Percentiles rank a stretch among this genome's conserved stretches.
Conservation (phyloP, 1,140 invertebrate genomes). For the Macrosteles quadrilineatus region DNA sequence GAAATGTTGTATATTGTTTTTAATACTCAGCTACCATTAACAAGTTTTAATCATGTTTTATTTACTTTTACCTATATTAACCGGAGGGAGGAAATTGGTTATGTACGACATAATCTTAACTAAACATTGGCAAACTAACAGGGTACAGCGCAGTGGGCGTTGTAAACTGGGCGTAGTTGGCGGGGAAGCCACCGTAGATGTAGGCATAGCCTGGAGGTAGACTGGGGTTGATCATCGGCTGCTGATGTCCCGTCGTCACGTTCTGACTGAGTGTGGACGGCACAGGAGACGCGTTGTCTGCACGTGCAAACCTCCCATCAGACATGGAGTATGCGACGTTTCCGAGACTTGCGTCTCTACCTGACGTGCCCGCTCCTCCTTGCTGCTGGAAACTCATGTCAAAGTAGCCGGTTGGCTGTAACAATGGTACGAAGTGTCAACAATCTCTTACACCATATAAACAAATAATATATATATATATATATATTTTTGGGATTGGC, state of each 20-base stretch:
- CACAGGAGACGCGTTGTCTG: slow-evolving; percentile 80
- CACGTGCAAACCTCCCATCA: slow-evolving; percentile 73
- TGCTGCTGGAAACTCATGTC: slow-evolving; percentile 64
- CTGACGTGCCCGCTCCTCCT: slow-evolving; percentile 60
- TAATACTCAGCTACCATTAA: too few species aligned
- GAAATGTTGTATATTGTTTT: too few species aligned
- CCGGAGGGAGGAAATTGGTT: too few species aligned
- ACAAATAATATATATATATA: too few species aligned
- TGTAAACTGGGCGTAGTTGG: slow-evolving; percentile 70
- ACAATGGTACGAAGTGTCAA: slow-evolving; percentile 6
- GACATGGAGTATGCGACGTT: slow-evolving; percentile 75
- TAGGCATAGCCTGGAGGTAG: slow-evolving; percentile 63
- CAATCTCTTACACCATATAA: too few species aligned
- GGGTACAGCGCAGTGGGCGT: slow-evolving; percentile 67
- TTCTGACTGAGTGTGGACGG: slow-evolving; percentile 72
- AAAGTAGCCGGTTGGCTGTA: slow-evolving; percentile 56
- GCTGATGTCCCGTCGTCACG: slow-evolving; percentile 59
- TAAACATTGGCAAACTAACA: too few species aligned
- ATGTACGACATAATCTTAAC: too few species aligned
- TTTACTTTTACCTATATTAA: too few species aligned
- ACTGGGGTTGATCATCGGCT: slow-evolving; percentile 59
- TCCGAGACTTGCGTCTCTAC: slow-evolving; percentile 56
- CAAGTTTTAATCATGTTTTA: too few species aligned
- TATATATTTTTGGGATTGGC: too few species aligned
- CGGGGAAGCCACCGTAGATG: slow-evolving; percentile 66